Base-by-base conservation (phyloP, 1,140 invertebrate genomes). In the Parapsyche elsis region DNA sequence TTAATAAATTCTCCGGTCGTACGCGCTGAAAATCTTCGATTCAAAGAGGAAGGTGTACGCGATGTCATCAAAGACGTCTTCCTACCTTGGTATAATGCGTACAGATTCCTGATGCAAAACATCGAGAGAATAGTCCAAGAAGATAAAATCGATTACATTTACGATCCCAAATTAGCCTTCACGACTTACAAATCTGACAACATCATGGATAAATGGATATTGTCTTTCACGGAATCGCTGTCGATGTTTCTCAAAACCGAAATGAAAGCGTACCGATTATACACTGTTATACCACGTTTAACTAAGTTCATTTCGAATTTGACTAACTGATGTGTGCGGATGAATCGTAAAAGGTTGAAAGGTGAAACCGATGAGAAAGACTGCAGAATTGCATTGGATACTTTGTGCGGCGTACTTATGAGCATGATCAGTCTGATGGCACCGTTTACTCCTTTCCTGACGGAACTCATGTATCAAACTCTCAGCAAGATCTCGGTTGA, bases 1-100 rank as follows among this genome's bases (percentile, higher is more conserved):
- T 90, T 99, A 30, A 97, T 99, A 80, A 99, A 99, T 90, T 99
- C 98, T 12, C 99, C 99, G 0, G 98, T 99, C 44, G 99, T 99
- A 0, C 90, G 97, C 84, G 98, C 97, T 7, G 98, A 99, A 86
- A 99, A 97, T 88, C 90, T 99, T 24, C 89, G 95, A 73, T 99
- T 99, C 87, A 98, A 98, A 86, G 98, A 99, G 88, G 97, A 99
- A 86, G 98, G 97, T 21, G 98, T 99, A 0, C 91, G 94, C 74
- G 97, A 99, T 88, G 92, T 99, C 46, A 92, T 99, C 9, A 99
- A 99, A 88, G 98, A 99, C 87, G 97, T 99, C 0, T 98, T 99
- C 85, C 86, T 99, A 46, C 99, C 99, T 0, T 99, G 98, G 98
- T 99, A 97, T 85, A 99, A 99, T 90, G 98, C 98, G 0, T 99